Evolutionary conservation across 2,797 vertebrate species (phyloP).

Genomic region (Thripadectes ignobilis): DNA sequence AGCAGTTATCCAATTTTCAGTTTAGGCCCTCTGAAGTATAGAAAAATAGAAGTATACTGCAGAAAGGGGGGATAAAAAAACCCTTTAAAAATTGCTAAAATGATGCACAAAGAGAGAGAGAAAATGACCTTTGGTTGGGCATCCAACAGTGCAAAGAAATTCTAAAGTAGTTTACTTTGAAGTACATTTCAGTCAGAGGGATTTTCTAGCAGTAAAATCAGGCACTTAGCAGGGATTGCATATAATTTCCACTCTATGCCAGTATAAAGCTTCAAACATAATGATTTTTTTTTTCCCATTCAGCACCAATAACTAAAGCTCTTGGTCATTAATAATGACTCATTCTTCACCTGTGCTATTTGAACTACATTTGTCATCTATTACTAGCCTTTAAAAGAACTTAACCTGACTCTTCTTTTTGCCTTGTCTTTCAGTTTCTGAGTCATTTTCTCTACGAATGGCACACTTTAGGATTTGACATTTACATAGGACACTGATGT

Average conservation of each 20-base stretch:
- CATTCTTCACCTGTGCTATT: constrained; percentile 52
- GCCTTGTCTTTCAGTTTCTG: constrained; percentile 33
- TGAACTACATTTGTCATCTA: constrained; percentile 62
- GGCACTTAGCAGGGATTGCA: constrained; percentile 65
- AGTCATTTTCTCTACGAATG: constrained; percentile 27
- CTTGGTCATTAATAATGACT: constrained; percentile 48
- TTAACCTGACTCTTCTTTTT: constrained; percentile 51
- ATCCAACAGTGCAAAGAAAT: constrained; percentile 58
- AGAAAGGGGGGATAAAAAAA: not conserved
- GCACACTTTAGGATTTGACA: constrained; percentile 38
- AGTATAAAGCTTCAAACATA: constrained; percentile 41
- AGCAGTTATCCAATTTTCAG: not conserved
- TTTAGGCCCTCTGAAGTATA: constrained; percentile 29
- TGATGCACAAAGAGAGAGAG: constrained; percentile 39
- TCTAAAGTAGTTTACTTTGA: constrained; percentile 55
- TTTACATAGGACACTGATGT: constrained; percentile 30
- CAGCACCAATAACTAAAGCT: constrained; percentile 28
- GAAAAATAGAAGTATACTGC: constrained; percentile 6
- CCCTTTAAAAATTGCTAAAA: constrained; percentile 32
- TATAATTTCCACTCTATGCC: constrained; percentile 55
- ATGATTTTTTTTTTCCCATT: constrained; percentile 47
- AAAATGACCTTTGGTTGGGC: constrained; percentile 65
- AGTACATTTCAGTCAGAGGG: constrained; percentile 61
- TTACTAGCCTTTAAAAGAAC: constrained; percentile 50
- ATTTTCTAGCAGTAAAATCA: constrained; percentile 65